Evolutionary conservation across 2,888 invertebrate species (phyloP).

Genomic region (Agrochola litura): DNA sequence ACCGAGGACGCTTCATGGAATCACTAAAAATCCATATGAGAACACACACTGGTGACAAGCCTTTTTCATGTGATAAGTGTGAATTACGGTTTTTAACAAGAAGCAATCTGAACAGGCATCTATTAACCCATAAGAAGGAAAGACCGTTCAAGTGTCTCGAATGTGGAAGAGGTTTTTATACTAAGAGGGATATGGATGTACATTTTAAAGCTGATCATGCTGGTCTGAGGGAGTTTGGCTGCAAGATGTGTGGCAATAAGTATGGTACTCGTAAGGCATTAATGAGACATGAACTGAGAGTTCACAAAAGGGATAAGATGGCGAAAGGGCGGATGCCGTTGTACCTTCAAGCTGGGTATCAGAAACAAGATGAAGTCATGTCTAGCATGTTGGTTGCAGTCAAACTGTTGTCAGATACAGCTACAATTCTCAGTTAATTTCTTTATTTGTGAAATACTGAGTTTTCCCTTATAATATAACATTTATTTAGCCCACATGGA

Average conservation of each 20-base stretch:
- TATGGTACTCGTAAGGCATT: slow-evolving; percentile 80
- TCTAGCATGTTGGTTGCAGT: slow-evolving; percentile 16
- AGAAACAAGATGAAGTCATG: slow-evolving; percentile 48
- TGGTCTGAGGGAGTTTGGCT: slow-evolving; percentile 78
- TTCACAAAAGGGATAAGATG: slow-evolving; percentile 82
- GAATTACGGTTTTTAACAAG: slow-evolving; percentile 76
- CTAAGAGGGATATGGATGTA: slow-evolving; percentile 75
- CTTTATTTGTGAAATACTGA: not conserved
- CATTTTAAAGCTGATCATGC: slow-evolving; percentile 80
- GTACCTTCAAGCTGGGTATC: slow-evolving; percentile 79
- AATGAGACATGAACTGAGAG: slow-evolving; percentile 80
- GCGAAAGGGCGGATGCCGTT: slow-evolving; percentile 80
- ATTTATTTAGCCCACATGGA: not conserved
- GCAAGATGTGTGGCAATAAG: slow-evolving; percentile 78
- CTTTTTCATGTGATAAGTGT: slow-evolving; percentile 80
- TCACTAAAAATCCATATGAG: slow-evolving; percentile 79
- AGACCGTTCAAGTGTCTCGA: slow-evolving; percentile 78
- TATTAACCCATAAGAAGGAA: slow-evolving; percentile 78
- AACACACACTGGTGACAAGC: slow-evolving; percentile 79
- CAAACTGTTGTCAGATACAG: slow-evolving; percentile 13
- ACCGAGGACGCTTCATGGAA: slow-evolving; percentile 77
- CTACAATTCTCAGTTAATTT: not conserved
- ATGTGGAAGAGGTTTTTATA: slow-evolving; percentile 78
- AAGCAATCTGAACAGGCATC: slow-evolving; percentile 81
- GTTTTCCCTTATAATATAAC: too few species aligned